phyloP scores from a whole-genome alignment of 2,113 vertebrate genomes.

The Grantiella picta region DNA sequence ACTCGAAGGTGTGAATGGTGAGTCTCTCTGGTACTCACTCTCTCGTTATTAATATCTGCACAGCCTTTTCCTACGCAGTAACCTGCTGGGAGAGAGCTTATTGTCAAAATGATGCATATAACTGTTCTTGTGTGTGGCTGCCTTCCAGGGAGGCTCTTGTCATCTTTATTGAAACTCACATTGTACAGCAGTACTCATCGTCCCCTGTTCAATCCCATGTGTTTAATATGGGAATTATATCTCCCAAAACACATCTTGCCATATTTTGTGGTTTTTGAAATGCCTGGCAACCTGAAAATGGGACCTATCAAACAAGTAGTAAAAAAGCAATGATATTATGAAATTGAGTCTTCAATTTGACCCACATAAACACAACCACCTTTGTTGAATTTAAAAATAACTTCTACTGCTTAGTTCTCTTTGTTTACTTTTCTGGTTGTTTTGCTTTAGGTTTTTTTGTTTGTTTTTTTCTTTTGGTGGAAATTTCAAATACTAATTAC shows the following conservation, averaged over 20 bases:
- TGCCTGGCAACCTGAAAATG: slow-evolving; percentile 2
- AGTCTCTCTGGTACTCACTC: neutral
- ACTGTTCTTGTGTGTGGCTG: neutral
- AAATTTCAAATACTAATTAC: neutral
- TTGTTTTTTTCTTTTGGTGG: neutral
- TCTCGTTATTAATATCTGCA: neutral
- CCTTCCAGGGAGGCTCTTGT: neutral
- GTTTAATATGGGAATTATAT: slow-evolving; percentile 25
- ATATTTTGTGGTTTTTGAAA: neutral
- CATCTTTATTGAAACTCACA: slow-evolving; percentile 23
- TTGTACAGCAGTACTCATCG: neutral
- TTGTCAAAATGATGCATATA: slow-evolving; percentile 8
- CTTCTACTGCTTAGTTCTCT: neutral
- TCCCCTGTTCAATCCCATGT: slow-evolving; percentile 2
- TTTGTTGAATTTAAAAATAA: neutral
- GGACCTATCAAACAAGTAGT: neutral
- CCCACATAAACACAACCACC: neutral
- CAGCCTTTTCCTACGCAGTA: neutral
- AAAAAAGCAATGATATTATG: neutral
- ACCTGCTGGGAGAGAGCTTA: neutral
- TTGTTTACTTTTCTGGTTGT: neutral
- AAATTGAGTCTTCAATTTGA: neutral
- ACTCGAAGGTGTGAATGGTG: neutral
- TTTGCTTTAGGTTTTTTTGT: neutral
- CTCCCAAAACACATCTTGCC: neutral